Evolutionary conservation across 2,888 invertebrate genomes (phyloP).

Genomic region (Arrhopalites spinosus): DNA sequence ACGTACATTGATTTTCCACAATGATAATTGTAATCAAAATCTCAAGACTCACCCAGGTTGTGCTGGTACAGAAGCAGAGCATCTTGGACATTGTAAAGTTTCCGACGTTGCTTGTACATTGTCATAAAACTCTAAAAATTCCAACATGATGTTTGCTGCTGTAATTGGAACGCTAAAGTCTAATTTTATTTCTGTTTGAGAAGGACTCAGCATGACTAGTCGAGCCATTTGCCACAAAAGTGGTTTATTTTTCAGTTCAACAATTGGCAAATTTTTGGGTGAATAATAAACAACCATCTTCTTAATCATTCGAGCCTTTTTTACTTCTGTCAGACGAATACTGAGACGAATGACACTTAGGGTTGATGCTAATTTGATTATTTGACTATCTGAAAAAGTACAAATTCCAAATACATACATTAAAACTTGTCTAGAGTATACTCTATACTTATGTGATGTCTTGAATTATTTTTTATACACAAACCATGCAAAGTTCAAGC

Average conservation of each 20-base stretch:
- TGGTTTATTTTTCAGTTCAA: constrained; percentile 94
- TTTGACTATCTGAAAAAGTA: constrained; percentile 86
- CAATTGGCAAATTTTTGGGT: constrained; percentile 92
- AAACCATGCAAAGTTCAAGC: too few relatives aligned
- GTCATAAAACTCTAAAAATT: constrained; percentile 97
- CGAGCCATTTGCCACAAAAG: constrained; percentile 97
- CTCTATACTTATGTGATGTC: too few relatives aligned
- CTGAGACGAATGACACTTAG: constrained; percentile 94
- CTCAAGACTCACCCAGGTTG: constrained; percentile 73
- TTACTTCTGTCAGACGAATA: constrained; percentile 90
- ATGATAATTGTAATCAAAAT: too few relatives aligned
- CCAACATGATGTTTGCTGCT: constrained; percentile 97
- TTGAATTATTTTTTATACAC: too few relatives aligned
- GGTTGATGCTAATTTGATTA: constrained; percentile 92
- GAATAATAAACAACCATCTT: constrained; percentile 96
- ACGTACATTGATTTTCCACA: too few relatives aligned
- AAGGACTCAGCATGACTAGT: constrained; percentile 81
- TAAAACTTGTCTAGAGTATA: too few relatives aligned
- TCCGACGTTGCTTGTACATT: constrained; percentile 92
- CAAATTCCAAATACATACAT: too few relatives aligned
- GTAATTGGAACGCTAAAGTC: constrained; percentile 96
- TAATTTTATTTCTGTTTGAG: constrained; percentile 93
- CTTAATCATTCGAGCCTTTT: constrained; percentile 95
- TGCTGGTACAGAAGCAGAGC: constrained; percentile 94
- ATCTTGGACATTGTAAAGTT: constrained; percentile 92